A percentile compares a stretch with the other conserved stretches of the same genome.
Evolutionary conservation across 2,888 invertebrate genomes (phyloP).

Genomic region (Latrodectus elegans): DNA sequence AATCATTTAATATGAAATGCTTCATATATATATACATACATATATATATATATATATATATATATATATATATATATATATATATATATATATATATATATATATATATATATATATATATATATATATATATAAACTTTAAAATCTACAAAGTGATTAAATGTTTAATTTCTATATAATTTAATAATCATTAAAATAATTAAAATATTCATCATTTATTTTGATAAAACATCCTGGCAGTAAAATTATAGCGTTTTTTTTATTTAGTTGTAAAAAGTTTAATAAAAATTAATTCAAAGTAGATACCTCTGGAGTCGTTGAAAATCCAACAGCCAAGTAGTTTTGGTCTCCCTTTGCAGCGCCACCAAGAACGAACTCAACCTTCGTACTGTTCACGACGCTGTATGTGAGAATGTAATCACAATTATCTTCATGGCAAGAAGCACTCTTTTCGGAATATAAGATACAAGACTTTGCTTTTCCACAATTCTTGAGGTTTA

Average conservation of each 20-base stretch:
- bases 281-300: not conserved
- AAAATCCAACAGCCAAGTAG: constrained; percentile 62
- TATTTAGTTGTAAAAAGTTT: not conserved
- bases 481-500: constrained; percentile 59
- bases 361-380: constrained; percentile 65
- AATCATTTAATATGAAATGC: too few species aligned
- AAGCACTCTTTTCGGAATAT: constrained; percentile 51
- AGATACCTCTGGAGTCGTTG: constrained; percentile 44
- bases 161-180: too few species aligned
- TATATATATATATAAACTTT: too few species aligned
- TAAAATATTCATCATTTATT: not conserved
- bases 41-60: too few species aligned
- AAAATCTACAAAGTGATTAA: too few species aligned
- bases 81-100: too few species aligned
- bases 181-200: too few species aligned
- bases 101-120: too few species aligned
- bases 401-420: constrained; percentile 65
- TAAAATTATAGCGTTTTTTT: not conserved
- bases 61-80: too few species aligned
- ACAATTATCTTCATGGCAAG: constrained; percentile 65
- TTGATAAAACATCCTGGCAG: not conserved
- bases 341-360: constrained; percentile 50
- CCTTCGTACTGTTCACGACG: constrained; percentile 51
- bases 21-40: too few species aligned
- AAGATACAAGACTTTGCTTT: constrained; percentile 62